Evolutionary conservation across 92 coral and sea anemone genomes (phyloP), one percentile per base, ranked within the genome.

Genomic region (Palythoa caribaeorum): DNA sequence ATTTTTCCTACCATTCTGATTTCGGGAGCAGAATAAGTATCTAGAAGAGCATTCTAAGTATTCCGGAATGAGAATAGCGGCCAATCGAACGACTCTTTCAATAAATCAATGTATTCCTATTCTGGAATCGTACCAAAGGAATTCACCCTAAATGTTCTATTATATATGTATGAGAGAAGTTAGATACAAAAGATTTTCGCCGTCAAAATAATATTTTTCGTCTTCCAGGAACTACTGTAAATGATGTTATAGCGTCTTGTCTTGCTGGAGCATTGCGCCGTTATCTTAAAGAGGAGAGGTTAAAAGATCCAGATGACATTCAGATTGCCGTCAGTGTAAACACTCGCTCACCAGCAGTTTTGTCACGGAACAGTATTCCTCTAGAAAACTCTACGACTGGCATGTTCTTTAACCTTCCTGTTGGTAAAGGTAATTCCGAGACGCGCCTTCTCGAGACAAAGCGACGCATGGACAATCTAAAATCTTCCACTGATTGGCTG

Each of bases 241-340:
- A 96, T 71, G 99, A 96, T 71, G 98, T 96, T 44, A 83, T 96
- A 12, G 91, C 99, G 10, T 92, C 96, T 5, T 95, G 98, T 74
- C 84, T 96, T 20, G 96, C 99, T 39, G 99, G 99, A 16, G 94
- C 99, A 37, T 66, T 96, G 57, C 96, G 99, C 0, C 94, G 94
- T 2, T 96, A 96, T 76, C 96, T 96, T 28, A 92, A 80, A 39
- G 92, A 94, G 13, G 92, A 95, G 68, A 95, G 98, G 16, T 77
- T 89, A 38, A 62, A 89, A 47, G 89, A 95, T 73, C 99, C 98
- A 38, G 76, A 83, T 54, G 99, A 96, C 93, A 89, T 96, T 35
- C 98, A 95, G 86, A 95, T 95, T 79, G 99, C 98, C 14, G 86
- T 96, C 28, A 95, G 92, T 76, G 88, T 96, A 52, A 96, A 96